phyloP scores from a whole-genome alignment of 2,113 vertebrate genomes.

The Equus quagga region DNA sequence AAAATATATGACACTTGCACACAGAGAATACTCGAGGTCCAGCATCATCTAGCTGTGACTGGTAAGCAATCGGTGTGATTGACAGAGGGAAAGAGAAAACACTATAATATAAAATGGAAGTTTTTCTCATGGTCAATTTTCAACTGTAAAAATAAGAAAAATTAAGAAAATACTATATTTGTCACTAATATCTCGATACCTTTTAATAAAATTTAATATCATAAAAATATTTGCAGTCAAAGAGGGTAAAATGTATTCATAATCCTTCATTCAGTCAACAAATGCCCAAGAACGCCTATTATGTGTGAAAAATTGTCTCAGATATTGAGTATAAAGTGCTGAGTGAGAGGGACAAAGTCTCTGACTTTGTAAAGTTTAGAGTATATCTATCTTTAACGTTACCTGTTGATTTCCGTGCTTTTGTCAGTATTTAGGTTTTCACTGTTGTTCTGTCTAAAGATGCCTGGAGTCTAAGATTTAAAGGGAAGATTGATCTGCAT shows the following conservation, averaged over 20 bases:
- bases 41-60: neutral
- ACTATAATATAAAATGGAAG: neutral
- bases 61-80: neutral
- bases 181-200: neutral
- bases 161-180: neutral
- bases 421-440: neutral
- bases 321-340: neutral
- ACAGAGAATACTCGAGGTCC: neutral
- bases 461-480: neutral
- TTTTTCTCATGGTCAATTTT: neutral
- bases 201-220: neutral
- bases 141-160: conserved; percentile 10
- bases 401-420: neutral
- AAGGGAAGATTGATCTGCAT: neutral
- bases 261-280: neutral
- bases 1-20: neutral
- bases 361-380: neutral
- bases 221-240: conserved; percentile 4
- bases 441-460: neutral
- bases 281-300: neutral
- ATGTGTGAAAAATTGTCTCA: neutral
- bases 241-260: neutral
- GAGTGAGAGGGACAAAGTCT: neutral
- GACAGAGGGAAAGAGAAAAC: neutral
- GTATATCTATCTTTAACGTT: neutral